phyloP scores from a whole-genome alignment of 2,113 vertebrate genomes.

The Percina caprodes region DNA sequence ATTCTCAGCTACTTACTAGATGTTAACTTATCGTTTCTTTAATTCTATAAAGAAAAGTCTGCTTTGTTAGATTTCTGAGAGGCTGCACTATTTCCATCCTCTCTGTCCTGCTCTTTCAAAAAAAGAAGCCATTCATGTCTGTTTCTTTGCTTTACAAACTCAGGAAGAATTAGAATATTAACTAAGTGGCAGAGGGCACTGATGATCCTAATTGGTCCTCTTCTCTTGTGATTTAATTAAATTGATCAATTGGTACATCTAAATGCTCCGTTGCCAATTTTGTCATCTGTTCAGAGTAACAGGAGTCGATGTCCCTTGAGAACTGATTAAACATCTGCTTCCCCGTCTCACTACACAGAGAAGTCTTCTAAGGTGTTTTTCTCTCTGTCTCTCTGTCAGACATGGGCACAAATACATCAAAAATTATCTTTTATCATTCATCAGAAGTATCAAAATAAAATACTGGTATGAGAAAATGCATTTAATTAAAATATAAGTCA shows the following conservation, averaged over 20 bases:
- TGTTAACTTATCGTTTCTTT: too few species aligned
- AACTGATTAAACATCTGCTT: slow-evolving; percentile 57
- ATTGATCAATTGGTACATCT: slow-evolving; percentile 46
- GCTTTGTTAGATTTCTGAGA: background rate
- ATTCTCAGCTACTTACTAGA: too few species aligned
- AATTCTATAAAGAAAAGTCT: too few species aligned
- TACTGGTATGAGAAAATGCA: too few species aligned
- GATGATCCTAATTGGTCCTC: slow-evolving; percentile 36
- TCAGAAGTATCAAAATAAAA: too few species aligned
- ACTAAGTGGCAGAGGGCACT: slow-evolving; percentile 21
- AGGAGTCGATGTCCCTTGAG: slow-evolving; percentile 37
- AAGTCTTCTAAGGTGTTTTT: slow-evolving; percentile 2
- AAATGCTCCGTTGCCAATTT: slow-evolving; percentile 52
- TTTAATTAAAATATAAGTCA: too few species aligned
- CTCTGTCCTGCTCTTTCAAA: background rate
- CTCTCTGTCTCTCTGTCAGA: background rate
- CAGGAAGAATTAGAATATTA: slow-evolving; percentile 18
- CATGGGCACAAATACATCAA: too few species aligned
- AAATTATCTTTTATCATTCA: background rate
- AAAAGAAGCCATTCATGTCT: background rate
- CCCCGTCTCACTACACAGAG: slow-evolving; percentile 22
- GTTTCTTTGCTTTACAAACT: background rate
- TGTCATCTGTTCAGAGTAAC: slow-evolving; percentile 59
- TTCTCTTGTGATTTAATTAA: slow-evolving; percentile 55
- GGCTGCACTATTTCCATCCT: background rate